A percentile compares a stretch with the other conserved stretches of the same genome.
Evolutionary conservation across 2,113 vertebrate species (phyloP).

Genomic region (Xenus cinereus): DNA sequence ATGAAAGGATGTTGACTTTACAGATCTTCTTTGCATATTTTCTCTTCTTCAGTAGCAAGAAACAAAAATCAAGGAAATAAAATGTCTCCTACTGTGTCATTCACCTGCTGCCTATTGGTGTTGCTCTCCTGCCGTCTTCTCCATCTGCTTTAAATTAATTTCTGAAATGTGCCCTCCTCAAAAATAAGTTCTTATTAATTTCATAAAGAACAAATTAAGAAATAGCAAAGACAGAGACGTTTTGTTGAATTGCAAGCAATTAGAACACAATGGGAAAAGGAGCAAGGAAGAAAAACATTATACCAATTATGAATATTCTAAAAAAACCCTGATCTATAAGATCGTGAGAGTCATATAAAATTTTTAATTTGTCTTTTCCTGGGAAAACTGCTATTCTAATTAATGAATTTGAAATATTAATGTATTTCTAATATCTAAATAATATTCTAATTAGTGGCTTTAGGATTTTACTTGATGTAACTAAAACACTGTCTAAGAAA

Average conservation of each 20-base stretch:
- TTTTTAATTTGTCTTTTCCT: background rate
- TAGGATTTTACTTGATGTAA: background rate
- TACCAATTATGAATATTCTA: background rate
- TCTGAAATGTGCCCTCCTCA: background rate
- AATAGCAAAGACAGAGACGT: background rate
- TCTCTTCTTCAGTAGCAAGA: background rate
- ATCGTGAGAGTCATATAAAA: background rate
- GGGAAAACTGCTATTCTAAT: background rate
- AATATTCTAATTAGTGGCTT: background rate
- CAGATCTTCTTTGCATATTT: background rate
- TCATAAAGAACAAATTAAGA: slow-evolving; percentile 1
- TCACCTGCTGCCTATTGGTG: slow-evolving; percentile 39
- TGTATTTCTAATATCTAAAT: too few relatives aligned
- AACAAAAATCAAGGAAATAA: slow-evolving; percentile 33
- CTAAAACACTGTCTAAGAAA: background rate
- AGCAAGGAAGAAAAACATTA: background rate
- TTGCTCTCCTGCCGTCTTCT: slow-evolving; percentile 26
- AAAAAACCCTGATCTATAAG: background rate
- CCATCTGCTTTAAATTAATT: slow-evolving; percentile 50
- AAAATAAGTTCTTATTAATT: slow-evolving; percentile 34
- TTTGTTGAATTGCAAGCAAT: slow-evolving; percentile 21
- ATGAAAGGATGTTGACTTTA: background rate
- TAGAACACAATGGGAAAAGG: background rate
- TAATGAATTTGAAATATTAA: background rate
- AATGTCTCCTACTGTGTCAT: background rate